Evolutionary conservation across 1,140 invertebrate genomes (phyloP).

Genomic region (Melanaphis sacchari): DNA sequence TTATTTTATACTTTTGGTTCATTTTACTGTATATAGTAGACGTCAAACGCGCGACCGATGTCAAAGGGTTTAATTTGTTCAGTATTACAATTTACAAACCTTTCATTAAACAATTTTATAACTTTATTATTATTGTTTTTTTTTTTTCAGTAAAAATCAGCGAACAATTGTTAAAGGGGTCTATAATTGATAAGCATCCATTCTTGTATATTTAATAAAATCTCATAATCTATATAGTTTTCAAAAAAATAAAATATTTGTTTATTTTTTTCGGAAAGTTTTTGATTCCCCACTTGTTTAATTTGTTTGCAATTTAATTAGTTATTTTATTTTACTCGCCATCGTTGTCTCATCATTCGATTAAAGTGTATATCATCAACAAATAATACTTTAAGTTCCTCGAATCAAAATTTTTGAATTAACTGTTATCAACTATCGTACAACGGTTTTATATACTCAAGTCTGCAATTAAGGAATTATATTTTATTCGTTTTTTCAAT

Average conservation of each 20-base stretch:
- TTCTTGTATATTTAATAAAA: neutral
- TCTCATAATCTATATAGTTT: neutral
- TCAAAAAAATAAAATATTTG: neutral
- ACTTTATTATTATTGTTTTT: neutral
- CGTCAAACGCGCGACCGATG: neutral
- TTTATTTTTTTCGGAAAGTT: constrained; percentile 16
- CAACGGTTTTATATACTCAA: neutral
- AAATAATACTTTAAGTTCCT: neutral
- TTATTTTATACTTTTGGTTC: neutral
- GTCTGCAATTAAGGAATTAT: neutral
- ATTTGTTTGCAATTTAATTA: constrained; percentile 12
- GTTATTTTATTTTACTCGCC: neutral
- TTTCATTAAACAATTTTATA: neutral
- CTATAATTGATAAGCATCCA: constrained; percentile 4
- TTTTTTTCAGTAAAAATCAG: neutral
- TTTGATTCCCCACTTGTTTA: constrained; percentile 16
- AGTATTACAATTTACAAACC: neutral
- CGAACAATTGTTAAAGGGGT: neutral
- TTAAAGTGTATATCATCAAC: neutral
- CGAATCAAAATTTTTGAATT: neutral
- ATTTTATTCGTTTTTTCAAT: neutral
- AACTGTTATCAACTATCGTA: neutral
- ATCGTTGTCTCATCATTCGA: neutral
- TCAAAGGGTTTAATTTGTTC: neutral
- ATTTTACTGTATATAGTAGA: neutral